Evolutionary conservation across 2,888 invertebrate genomes (phyloP), one percentile per base, ranked within the genome.

Genomic region (Pollenia labialis): DNA sequence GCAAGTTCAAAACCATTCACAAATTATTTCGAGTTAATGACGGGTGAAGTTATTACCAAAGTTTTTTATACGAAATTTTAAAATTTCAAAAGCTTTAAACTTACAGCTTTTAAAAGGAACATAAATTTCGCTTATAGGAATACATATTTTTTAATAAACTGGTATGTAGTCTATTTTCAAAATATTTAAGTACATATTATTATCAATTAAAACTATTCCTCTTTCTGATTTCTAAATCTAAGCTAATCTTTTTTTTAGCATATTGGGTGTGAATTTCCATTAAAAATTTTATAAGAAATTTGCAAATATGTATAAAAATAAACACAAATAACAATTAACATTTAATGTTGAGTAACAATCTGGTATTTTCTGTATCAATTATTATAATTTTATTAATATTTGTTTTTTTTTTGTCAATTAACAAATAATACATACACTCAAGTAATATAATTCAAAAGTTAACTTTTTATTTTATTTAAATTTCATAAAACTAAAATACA

Each of bases 101-200:
- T 89, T 16, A 56, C 84, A 87, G 85, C 89, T 87, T 87, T 87
- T 75, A 23, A 88, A 89, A 89, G 88, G 89, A 89, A 88, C 88
- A 76, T 83, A 88, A 86, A 74, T 84, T 88, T 88, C 89, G 88
- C 32, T 32, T 32, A 32, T 32, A n/a, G n/a, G n/a, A n/a, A n/a
- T n/a, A n/a, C n/a, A n/a, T n/a, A n/a, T n/a, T n/a, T n/a, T n/a
- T n/a, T n/a, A n/a, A n/a, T n/a, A n/a, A n/a, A n/a, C n/a, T n/a
- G n/a, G n/a, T n/a, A n/a, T n/a, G 32, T 32, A 32, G 32, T 32
- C 32, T 32, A 23, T 32, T 32, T 32, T 6, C 32, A 32, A 32
- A 32, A 32, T 4, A 32, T 32, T 32, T 6, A 32, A 32, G 32
- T 42, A 42, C 42, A 62, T 11, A 12, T 32, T 42, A 62, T 62